A percentile compares a stretch with the other conserved stretches of the same genome.
phyloP scores from a whole-genome alignment of 2,113 vertebrate genomes.

The Ictalurus furcatus region DNA sequence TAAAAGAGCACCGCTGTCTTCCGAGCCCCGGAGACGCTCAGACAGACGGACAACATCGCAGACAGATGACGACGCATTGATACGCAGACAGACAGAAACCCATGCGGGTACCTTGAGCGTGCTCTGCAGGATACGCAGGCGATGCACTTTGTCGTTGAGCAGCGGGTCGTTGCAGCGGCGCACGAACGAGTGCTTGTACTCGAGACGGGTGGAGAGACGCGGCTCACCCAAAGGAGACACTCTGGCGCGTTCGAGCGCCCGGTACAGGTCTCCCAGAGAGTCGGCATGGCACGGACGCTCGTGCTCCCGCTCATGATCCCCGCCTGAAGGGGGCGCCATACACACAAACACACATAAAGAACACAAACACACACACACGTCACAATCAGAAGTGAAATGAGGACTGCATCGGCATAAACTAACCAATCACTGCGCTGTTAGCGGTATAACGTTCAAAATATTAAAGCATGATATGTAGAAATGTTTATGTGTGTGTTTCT shows the following conservation, averaged over 20 bases:
- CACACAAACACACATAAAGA: slow-evolving; percentile 28
- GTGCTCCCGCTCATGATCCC: slow-evolving; percentile 62
- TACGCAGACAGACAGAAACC: slow-evolving; percentile 39
- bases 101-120: slow-evolving; percentile 87
- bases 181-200: slow-evolving; percentile 92
- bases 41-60: slow-evolving; percentile 41
- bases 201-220: slow-evolving; percentile 85
- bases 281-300: slow-evolving; percentile 75
- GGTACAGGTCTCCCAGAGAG: slow-evolving; percentile 91
- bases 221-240: slow-evolving; percentile 88
- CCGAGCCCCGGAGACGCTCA: slow-evolving; percentile 46
- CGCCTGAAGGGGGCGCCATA: slow-evolving; percentile 49
- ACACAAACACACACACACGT: slow-evolving; percentile 22
- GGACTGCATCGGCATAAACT: neutral
- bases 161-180: slow-evolving; percentile 89
- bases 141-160: slow-evolving; percentile 95
- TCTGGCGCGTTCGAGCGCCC: slow-evolving; percentile 89
- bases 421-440: neutral
- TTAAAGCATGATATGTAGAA: neutral
- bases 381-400: neutral
- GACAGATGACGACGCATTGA: slow-evolving; percentile 42
- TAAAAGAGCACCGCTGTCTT: slow-evolving; percentile 24
- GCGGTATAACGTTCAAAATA: neutral
- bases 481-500: neutral
- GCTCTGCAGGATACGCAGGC: slow-evolving; percentile 94